Conservation (phyloP, 2,797 vertebrate genomes). For the Zalophus californianus region DNA sequence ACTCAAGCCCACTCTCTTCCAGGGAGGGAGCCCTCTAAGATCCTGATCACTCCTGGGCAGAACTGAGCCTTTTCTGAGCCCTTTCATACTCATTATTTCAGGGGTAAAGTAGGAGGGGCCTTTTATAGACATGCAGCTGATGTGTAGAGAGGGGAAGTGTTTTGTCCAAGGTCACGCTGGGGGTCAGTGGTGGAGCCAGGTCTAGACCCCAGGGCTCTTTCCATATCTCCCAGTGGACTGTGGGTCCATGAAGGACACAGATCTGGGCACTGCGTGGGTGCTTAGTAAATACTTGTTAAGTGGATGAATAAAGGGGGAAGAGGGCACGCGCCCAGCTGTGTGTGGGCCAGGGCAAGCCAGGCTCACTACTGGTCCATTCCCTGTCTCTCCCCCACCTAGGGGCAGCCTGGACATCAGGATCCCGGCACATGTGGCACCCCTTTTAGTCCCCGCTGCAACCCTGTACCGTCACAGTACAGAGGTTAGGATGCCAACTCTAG, state of each 20-base stretch:
- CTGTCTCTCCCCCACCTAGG: not conserved
- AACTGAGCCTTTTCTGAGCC: not conserved
- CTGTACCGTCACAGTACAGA: not conserved
- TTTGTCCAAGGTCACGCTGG: not conserved
- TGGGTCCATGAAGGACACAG: not conserved
- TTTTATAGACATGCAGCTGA: not conserved
- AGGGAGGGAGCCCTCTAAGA: not conserved
- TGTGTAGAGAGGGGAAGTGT: not conserved
- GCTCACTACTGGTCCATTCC: not conserved
- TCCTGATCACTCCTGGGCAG: not conserved
- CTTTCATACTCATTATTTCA: not conserved
- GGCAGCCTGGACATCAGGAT: not conserved
- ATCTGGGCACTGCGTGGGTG: not conserved
- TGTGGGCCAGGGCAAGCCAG: not conserved
- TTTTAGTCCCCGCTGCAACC: not conserved
- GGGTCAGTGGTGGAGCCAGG: not conserved
- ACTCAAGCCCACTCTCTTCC: not conserved
- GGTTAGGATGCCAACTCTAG: not conserved
- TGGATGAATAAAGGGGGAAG: not conserved
- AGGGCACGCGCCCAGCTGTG: not conserved
- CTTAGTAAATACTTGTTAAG: not conserved
- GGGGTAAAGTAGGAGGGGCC: not conserved
- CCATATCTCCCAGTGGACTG: not conserved
- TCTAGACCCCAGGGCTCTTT: not conserved
- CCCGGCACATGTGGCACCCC: fast-evolving